Percentiles rank a stretch among this genome's conserved stretches.
Conservation (phyloP, 2,797 vertebrate species). For the Micrastur ruficollis region DNA sequence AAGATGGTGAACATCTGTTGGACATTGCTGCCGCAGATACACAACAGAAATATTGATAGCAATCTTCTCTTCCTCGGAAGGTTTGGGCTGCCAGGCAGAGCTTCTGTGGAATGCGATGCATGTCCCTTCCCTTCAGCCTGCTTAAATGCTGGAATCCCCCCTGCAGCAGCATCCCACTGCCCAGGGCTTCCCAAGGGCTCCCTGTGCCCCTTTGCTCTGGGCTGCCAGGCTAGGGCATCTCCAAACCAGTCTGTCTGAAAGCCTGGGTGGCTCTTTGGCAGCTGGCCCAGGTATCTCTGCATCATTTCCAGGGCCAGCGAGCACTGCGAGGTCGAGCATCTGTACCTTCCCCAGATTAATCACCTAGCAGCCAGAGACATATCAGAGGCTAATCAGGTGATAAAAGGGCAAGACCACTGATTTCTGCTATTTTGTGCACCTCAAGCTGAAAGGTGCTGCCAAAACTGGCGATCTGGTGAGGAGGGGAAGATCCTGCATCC, state of each 20-base stretch:
- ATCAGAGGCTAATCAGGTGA: neutral
- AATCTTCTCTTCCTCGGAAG: neutral
- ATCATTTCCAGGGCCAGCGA: neutral
- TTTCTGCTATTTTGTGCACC: neutral
- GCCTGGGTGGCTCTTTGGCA: neutral
- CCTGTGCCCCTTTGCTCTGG: neutral
- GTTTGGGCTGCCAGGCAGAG: neutral
- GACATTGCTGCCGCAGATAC: neutral
- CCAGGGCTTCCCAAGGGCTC: neutral
- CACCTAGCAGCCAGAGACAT: neutral
- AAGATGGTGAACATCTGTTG: neutral
- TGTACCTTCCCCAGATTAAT: neutral
- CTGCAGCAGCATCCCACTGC: neutral
- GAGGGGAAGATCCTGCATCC: neutral
- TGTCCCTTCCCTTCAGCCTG: neutral
- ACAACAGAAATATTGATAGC: neutral
- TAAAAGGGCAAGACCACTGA: neutral
- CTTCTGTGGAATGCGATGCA: fast-evolving
- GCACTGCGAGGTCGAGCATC: neutral
- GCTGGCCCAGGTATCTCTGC: neutral
- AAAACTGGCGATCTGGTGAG: neutral
- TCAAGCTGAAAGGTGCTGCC: neutral
- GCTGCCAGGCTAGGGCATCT: neutral
- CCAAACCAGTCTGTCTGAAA: neutral
- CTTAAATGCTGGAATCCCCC: neutral